Percentiles rank a stretch among this genome's conserved stretches.
Evolutionary conservation across 1,140 invertebrate genomes (phyloP).

Genomic region (Ganaspis sp.): DNA sequence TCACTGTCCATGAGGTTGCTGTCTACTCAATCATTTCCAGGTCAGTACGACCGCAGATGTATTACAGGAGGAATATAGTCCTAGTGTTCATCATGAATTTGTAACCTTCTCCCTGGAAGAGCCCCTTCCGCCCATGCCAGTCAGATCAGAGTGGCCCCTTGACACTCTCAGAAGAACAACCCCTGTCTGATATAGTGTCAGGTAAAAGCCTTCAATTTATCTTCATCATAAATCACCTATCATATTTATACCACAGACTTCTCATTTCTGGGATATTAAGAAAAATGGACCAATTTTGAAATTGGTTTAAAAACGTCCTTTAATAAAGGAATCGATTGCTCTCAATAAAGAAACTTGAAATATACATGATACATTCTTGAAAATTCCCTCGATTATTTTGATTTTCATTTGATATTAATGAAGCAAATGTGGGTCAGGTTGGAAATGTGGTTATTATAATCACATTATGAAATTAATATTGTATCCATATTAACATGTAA

Average conservation of each 20-base stretch:
- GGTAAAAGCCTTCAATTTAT: slow-evolving; percentile 55
- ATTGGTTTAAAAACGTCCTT: too few species aligned
- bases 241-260: slow-evolving; percentile 33
- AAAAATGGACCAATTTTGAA: background rate
- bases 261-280: slow-evolving; percentile 22
- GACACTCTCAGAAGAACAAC: slow-evolving; percentile 76
- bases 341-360: background rate
- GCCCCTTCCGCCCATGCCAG: slow-evolving; percentile 68
- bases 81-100: slow-evolving; percentile 69
- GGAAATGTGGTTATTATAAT: too few species aligned
- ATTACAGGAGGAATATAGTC: slow-evolving; percentile 72
- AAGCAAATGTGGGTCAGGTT: too few species aligned
- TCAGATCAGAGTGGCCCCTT: slow-evolving; percentile 66
- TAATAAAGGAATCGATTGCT: too few species aligned
- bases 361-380: too few species aligned
- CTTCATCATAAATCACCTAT: slow-evolving; percentile 38
- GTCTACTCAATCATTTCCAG: slow-evolving; percentile 49
- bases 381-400: too few species aligned
- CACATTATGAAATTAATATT: too few species aligned
- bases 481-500: too few species aligned
- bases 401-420: too few species aligned
- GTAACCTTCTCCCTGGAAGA: slow-evolving; percentile 75
- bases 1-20: background rate
- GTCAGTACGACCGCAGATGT: slow-evolving; percentile 78
- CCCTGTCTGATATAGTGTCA: slow-evolving; percentile 76